phyloP scores from a whole-genome alignment of 2,888 invertebrate species.

The Sericinus montela region DNA sequence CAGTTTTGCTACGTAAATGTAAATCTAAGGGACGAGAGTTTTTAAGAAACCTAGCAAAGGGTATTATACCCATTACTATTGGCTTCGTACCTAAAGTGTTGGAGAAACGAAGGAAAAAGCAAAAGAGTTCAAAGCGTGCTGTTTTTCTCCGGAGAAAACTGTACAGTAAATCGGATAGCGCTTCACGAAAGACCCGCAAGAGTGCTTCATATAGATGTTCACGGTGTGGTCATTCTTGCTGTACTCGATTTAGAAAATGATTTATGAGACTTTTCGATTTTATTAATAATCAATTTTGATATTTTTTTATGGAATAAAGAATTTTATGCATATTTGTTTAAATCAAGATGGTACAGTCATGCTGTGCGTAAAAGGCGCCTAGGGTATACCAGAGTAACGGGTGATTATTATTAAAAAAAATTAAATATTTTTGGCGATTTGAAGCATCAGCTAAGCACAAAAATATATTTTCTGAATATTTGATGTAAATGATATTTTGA shows the following conservation, averaged over 20 bases:
- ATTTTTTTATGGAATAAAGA: background rate
- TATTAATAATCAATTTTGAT: too few species aligned
- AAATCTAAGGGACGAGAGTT: slow-evolving; percentile 34
- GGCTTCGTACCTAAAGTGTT: background rate
- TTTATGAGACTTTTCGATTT: too few species aligned
- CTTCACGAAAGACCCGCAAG: background rate
- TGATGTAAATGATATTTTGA: too few species aligned
- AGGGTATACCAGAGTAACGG: too few species aligned
- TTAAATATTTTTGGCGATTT: too few species aligned
- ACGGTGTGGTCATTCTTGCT: slow-evolving; percentile 18
- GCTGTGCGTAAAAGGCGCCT: too few species aligned
- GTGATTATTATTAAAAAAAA: too few species aligned
- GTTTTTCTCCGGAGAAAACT: background rate
- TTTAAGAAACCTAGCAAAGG: slow-evolving; percentile 29
- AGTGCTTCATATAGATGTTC: slow-evolving; percentile 1
- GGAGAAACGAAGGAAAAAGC: background rate
- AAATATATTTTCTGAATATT: too few species aligned
- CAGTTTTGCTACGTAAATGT: slow-evolving; percentile 31
- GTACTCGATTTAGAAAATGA: background rate
- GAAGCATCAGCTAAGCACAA: too few species aligned
- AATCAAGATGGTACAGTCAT: too few species aligned
- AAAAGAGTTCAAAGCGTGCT: background rate
- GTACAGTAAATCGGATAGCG: slow-evolving; percentile 6
- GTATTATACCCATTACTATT: slow-evolving; percentile 8
- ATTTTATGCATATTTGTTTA: too few species aligned